phyloP scores from a whole-genome alignment of 2,113 vertebrate genomes.

The Polypterus bichir region DNA sequence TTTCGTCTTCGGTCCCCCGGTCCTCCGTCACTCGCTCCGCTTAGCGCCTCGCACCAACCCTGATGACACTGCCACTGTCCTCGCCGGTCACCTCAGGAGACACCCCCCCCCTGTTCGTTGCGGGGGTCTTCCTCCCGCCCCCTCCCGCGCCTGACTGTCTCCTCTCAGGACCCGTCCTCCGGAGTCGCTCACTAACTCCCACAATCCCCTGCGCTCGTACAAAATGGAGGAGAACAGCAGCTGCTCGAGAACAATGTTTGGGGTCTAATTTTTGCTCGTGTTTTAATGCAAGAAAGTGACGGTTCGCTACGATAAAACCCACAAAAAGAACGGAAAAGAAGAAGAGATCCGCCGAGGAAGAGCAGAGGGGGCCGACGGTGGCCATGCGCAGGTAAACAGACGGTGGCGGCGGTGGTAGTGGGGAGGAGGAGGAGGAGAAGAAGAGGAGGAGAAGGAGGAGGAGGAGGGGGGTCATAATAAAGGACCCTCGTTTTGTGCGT shows the following conservation, averaged over 20 bases:
- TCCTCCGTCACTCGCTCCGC: not conserved
- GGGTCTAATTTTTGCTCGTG: constrained; percentile 36
- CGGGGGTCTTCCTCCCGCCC: constrained; percentile 9
- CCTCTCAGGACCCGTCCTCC: constrained; percentile 63
- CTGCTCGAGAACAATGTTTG: constrained; percentile 64
- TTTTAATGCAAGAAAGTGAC: too few relatives aligned
- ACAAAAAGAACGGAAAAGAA: constrained; percentile 25
- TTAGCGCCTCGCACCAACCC: not conserved
- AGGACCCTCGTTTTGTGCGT: too few relatives aligned
- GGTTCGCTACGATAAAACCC: constrained; percentile 10
- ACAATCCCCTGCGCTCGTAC: constrained; percentile 60
- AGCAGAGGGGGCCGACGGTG: constrained; percentile 25
- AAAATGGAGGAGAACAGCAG: constrained; percentile 63
- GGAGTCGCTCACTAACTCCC: constrained; percentile 28
- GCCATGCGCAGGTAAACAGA: constrained; percentile 52
- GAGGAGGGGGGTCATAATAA: too few relatives aligned
- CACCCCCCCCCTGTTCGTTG: not conserved
- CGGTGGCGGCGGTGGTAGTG: too few relatives aligned
- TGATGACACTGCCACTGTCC: not conserved
- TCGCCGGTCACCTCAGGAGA: not conserved
- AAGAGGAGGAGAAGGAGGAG: too few relatives aligned
- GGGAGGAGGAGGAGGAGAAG: too few relatives aligned
- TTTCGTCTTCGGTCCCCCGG: not conserved
- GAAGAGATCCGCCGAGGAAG: constrained; percentile 29
- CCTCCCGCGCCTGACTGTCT: constrained; percentile 36